Conservation (phyloP, 2,888 invertebrate species). For the Hecatera dysodea region DNA sequence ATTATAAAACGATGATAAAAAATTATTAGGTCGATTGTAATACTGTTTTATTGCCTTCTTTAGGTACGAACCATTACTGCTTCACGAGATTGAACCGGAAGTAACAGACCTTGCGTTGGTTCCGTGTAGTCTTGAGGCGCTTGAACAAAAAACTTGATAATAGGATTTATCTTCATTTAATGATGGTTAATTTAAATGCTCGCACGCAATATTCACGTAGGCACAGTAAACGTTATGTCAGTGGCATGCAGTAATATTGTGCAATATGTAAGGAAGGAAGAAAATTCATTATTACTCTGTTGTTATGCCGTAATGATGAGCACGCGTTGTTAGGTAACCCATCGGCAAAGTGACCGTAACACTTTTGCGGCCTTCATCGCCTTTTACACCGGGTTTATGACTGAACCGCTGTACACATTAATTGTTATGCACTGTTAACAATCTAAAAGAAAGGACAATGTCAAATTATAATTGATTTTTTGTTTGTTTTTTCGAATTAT, state of each 20-base stretch:
- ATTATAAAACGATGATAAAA: conserved; percentile 48
- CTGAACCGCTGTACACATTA: conserved; percentile 49
- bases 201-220: conserved; percentile 52
- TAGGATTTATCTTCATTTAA: conserved; percentile 21
- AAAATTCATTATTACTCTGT: conserved; percentile 72
- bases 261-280: conserved; percentile 84
- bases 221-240: conserved; percentile 58
- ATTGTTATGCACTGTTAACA: conserved; percentile 46
- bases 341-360: conserved; percentile 69
- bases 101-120: conserved; percentile 48
- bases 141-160: conserved; percentile 19
- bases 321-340: conserved; percentile 78
- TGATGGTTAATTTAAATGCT: conserved; percentile 27
- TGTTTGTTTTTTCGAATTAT: background rate
- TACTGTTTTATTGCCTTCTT: conserved; percentile 30
- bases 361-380: conserved; percentile 62
- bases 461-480: conserved; percentile 42
- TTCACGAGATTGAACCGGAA: conserved; percentile 52
- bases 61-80: conserved; percentile 41
- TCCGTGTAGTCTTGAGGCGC: conserved; percentile 38
- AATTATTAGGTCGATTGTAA: conserved; percentile 38
- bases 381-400: conserved; percentile 37
- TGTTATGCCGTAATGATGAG: conserved; percentile 78
- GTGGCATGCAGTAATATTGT: conserved; percentile 78
- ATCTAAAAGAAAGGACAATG: conserved; percentile 66